Evolutionary conservation across 2,888 invertebrate species (phyloP).

Genomic region (Pocota personata): DNA sequence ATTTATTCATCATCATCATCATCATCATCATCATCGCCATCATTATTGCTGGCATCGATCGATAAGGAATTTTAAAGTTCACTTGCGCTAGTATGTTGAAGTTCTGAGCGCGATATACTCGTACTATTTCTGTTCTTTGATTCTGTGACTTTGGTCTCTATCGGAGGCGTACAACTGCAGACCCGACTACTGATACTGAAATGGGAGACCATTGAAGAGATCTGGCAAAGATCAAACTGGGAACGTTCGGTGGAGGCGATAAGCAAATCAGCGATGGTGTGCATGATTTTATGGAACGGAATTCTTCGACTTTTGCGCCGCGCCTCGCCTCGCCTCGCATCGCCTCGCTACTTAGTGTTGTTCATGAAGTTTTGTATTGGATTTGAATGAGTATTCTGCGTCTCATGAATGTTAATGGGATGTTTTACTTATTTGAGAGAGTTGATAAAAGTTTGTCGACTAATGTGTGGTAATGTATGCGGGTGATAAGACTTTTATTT

Average conservation of each 20-base stretch:
- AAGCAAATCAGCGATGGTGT: constrained; percentile 63
- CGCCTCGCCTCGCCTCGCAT: background rate
- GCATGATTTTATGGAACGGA: constrained; percentile 46
- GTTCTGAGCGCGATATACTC: background rate
- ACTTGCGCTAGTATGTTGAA: constrained; percentile 16
- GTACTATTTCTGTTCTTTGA: background rate
- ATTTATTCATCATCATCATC: constrained; percentile 38
- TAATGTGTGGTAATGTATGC: constrained; percentile 28
- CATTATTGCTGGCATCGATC: constrained; percentile 49
- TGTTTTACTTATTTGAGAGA: constrained; percentile 14
- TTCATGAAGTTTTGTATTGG: background rate
- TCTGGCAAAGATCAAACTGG: constrained; percentile 65
- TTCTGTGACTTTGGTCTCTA: constrained; percentile 28
- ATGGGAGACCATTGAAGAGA: constrained; percentile 23
- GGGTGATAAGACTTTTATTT: constrained; percentile 12
- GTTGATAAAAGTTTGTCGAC: constrained; percentile 25
- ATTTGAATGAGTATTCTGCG: background rate
- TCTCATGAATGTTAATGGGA: constrained; percentile 41
- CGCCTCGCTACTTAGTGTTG: background rate
- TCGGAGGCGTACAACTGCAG: constrained; percentile 20
- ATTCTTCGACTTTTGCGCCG: constrained; percentile 31
- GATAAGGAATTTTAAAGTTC: constrained; percentile 57
- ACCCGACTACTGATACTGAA: background rate
- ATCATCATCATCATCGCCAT: background rate
- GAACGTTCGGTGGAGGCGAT: constrained; percentile 34